Base-by-base conservation (phyloP, 1,140 invertebrate genomes). In the Kradibia gibbosae region DNA sequence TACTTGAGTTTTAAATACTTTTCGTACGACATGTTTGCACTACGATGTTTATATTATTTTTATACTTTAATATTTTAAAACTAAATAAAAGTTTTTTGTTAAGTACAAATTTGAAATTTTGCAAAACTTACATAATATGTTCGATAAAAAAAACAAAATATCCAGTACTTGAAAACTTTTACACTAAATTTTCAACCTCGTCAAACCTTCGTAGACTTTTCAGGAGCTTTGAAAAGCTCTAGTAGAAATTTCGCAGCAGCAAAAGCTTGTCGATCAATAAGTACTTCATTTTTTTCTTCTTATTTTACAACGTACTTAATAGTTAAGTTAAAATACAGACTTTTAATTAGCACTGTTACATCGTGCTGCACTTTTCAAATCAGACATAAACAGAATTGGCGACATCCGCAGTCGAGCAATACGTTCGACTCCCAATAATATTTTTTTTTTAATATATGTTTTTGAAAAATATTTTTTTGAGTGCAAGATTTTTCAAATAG, bases 321-420 rank as follows among this genome's bases (percentile, higher is more conserved):
- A 81, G 57, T 70, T 70, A 70, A 55, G 62, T 53, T 1, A 53
- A 77, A 81, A 76, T 65, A 77, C 80, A 71, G 80, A 81, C 73
- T 81, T 81, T 81, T 81, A 81, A 81, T 81, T 81, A 77, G 73
- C 74, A n/a, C 45, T 71, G 48, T 77, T 72, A 45, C n/a, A 72
- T 72, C n/a, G 34, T 15, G 22, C 15, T 45, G 11, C n/a, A 22
- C 39, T 22, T 70, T 78, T 17, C 42, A 42, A 57, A 20, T 71
- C 77, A 57, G 42, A 76, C 34, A 31, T 17, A 48, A 4, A 42
- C 28, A 62, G 4, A 34, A 3, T 62, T 34, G 25, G 11, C 3
- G 1, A 62, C 13, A 62, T 3, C 1, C 20, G 1, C 20, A 34
- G 0, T 34, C 28, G 0, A 17, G 15, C 2, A 62, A 17, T 34